Evolutionary conservation across 2,797 vertebrate species (phyloP).

Genomic region (Emys orbicularis): DNA sequence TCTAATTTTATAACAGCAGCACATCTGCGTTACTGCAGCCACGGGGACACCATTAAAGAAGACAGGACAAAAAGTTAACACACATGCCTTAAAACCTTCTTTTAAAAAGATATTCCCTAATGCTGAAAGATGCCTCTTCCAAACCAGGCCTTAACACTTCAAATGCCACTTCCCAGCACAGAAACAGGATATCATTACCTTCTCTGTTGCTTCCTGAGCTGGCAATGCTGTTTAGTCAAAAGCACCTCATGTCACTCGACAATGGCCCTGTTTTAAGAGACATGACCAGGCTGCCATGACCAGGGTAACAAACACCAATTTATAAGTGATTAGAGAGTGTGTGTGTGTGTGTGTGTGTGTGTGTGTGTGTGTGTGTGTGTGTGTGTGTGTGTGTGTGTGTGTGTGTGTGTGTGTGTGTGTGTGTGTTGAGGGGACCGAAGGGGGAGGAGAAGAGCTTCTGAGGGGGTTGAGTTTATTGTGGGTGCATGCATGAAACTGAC

Average conservation of each 20-base stretch:
- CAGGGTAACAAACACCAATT: neutral
- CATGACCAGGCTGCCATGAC: fast-evolving
- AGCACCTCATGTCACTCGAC: neutral
- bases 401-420: no score
- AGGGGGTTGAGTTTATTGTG: fast-evolving
- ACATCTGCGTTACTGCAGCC: neutral
- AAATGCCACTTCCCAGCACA: neutral
- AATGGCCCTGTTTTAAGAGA: neutral
- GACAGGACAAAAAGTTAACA: neutral
- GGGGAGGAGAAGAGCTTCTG: neutral
- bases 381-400: no score
- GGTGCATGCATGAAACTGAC: fast-evolving
- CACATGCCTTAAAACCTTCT: neutral
- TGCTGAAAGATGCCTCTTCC: neutral
- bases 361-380: no score
- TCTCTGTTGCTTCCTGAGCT: neutral
- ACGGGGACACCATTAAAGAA: neutral
- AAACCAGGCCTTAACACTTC: neutral
- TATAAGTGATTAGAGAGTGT: fast-evolving
- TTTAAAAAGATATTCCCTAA: neutral
- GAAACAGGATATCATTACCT: neutral
- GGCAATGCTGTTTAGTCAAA: neutral
- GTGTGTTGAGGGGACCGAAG: no score
- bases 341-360: no score
- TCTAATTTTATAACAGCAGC: neutral